Evolutionary conservation across 1,140 invertebrate genomes (phyloP).

Genomic region (Scaptomyza pallida): DNA sequence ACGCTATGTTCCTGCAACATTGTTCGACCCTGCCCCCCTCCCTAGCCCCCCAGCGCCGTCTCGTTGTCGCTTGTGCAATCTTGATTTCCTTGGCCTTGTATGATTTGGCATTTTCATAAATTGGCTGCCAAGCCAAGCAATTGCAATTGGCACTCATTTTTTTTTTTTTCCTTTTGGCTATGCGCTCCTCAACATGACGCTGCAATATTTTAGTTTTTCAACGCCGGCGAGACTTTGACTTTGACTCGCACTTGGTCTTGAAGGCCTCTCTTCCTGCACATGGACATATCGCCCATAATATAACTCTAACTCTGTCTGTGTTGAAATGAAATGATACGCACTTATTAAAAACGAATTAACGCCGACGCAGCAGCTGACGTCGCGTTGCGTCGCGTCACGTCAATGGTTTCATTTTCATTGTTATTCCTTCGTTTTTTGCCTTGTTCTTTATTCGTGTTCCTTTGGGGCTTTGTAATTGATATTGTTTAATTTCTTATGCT

Average conservation of each 20-base stretch:
- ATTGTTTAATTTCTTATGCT: slow-evolving; percentile 55
- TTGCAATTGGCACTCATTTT: slow-evolving; percentile 76
- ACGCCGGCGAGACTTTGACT: slow-evolving; percentile 43
- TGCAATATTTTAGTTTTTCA: slow-evolving; percentile 42
- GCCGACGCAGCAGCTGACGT: slow-evolving; percentile 60
- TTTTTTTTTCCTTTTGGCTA: slow-evolving; percentile 41
- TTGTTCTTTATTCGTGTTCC: slow-evolving; percentile 45
- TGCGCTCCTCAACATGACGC: slow-evolving; percentile 45
- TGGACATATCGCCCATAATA: slow-evolving; percentile 10
- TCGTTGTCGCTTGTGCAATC: slow-evolving; percentile 62
- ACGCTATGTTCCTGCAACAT: slow-evolving; percentile 37
- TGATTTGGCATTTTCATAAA: slow-evolving; percentile 81
- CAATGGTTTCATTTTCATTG: slow-evolving; percentile 53
- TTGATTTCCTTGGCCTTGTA: slow-evolving; percentile 80
- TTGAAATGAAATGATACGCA: slow-evolving; percentile 83
- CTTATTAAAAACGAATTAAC: slow-evolving; percentile 83
- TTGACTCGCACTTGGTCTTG: slow-evolving; percentile 27
- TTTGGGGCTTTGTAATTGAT: slow-evolving; percentile 72
- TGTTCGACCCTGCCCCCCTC: not conserved
- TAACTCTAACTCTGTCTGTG: slow-evolving; percentile 28
- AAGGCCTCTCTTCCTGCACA: slow-evolving; percentile 20
- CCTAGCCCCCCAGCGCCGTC: not conserved
- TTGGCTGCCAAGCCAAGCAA: slow-evolving; percentile 80
- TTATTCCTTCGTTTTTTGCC: slow-evolving; percentile 13
- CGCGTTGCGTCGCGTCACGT: slow-evolving; percentile 43